Percentiles rank a stretch among this genome's conserved stretches.
Evolutionary conservation across 2,888 invertebrate genomes (phyloP).

Genomic region (Octonoba sinensis): DNA sequence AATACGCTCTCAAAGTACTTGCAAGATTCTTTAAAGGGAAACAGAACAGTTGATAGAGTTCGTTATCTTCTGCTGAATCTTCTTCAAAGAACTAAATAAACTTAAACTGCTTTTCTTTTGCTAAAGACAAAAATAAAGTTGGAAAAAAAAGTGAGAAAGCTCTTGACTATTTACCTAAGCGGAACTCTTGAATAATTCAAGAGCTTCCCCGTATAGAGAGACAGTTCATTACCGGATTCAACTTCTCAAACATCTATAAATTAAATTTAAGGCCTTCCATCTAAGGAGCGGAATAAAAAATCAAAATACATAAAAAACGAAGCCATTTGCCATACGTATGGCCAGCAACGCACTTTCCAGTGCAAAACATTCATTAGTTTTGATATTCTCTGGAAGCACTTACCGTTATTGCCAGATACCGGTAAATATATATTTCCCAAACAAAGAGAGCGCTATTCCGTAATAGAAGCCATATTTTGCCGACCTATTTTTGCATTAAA

Average conservation of each 20-base stretch:
- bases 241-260: slow-evolving; percentile 57
- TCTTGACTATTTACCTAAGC: slow-evolving; percentile 34
- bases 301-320: slow-evolving; percentile 5
- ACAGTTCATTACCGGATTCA: slow-evolving; percentile 56
- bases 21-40: background rate
- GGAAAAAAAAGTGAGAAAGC: background rate
- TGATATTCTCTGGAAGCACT: slow-evolving; percentile 51
- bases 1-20: too few relatives aligned
- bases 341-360: slow-evolving; percentile 24
- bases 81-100: slow-evolving; percentile 38
- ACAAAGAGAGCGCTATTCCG: slow-evolving; percentile 39
- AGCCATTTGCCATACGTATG: background rate
- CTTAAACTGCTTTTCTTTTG: slow-evolving; percentile 27
- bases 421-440: slow-evolving; percentile 57
- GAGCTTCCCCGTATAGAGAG: slow-evolving; percentile 16
- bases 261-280: slow-evolving; percentile 48
- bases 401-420: slow-evolving; percentile 55
- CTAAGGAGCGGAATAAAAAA: slow-evolving; percentile 8
- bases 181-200: slow-evolving; percentile 49
- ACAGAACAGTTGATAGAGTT: background rate
- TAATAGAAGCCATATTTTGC: slow-evolving; percentile 61
- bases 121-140: slow-evolving; percentile 16
- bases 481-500: slow-evolving; percentile 60
- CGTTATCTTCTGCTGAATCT: slow-evolving; percentile 55
- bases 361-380: slow-evolving; percentile 59